These are phyloP conservation scores for Enchytraeus crypticus DNA, from an alignment of 2,888 invertebrate species.

Conservation along the genomic window DNA sequence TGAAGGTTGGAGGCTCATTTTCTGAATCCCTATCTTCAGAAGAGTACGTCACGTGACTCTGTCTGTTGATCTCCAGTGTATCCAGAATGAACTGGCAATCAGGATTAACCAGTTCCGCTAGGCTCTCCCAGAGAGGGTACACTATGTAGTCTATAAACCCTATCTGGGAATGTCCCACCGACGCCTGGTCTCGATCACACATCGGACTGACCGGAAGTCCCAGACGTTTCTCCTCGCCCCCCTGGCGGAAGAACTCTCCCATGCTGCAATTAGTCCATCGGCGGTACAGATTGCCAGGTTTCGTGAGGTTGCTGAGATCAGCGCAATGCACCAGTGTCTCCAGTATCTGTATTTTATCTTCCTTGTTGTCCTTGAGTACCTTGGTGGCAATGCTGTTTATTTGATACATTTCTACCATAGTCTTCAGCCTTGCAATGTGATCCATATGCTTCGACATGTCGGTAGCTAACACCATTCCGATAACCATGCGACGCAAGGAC, in stretches of 20 bases:
- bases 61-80: conserved; percentile 93
- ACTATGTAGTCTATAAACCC: conserved; percentile 99
- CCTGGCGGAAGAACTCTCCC: conserved; percentile 98
- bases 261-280: conserved; percentile 89
- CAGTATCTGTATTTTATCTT: too few species aligned
- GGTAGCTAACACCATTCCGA: conserved; percentile 94
- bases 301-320: conserved; percentile 83
- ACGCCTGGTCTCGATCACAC: conserved; percentile 94
- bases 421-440: conserved; percentile 87
- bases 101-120: conserved; percentile 97
- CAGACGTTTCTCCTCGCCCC: conserved; percentile 86
- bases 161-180: conserved; percentile 83
- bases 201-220: conserved; percentile 97
- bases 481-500: conserved; percentile 94
- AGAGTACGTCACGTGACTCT: conserved; percentile 64
- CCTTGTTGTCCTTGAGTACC: too few species aligned
- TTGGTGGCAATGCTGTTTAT: too few species aligned
- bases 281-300: conserved; percentile 82
- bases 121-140: conserved; percentile 98
- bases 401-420: conserved; percentile 81
- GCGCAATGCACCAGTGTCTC: conserved; percentile 99
- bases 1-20: too few species aligned
- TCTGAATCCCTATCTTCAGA: too few species aligned
- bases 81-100: conserved; percentile 97
- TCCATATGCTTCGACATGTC: conserved; percentile 99